phyloP scores from a whole-genome alignment of 2,888 invertebrate species.

The Strigamia crassipes region DNA sequence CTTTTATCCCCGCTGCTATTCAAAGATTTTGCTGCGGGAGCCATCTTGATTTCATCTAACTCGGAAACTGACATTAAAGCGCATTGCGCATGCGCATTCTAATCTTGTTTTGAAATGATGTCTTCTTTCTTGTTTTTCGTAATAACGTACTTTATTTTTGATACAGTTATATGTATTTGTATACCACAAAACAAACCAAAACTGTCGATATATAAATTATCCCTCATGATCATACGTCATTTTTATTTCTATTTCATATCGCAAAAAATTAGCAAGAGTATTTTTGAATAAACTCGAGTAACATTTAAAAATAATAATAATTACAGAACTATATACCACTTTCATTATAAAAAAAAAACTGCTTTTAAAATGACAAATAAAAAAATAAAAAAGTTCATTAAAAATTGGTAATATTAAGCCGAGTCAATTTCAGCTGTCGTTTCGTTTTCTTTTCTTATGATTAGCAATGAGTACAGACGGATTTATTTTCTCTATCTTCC shows the following conservation, averaged over 20 bases:
- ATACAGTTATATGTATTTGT: no score
- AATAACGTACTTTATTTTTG: no score
- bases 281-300: no score
- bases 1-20: not conserved
- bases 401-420: not conserved
- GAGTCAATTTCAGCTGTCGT: not conserved
- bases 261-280: no score
- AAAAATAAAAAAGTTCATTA: not conserved
- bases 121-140: no score
- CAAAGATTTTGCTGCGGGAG: constrained; percentile 16
- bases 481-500: constrained; percentile 11
- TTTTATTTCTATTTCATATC: no score
- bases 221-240: no score
- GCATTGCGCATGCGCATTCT: constrained; percentile 1
- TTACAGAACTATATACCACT: no score
- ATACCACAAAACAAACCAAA: no score
- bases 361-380: not conserved
- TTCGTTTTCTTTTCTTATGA: constrained; percentile 45
- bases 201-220: no score
- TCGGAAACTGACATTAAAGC: not conserved
- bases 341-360: not conserved
- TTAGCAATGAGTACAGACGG: not conserved
- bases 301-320: no score
- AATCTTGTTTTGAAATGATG: no score
- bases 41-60: constrained; percentile 12